A percentile compares a stretch with the other conserved stretches of the same genome.
phyloP scores from a whole-genome alignment of 2,797 vertebrate genomes.

The Apodemus agrarius region DNA sequence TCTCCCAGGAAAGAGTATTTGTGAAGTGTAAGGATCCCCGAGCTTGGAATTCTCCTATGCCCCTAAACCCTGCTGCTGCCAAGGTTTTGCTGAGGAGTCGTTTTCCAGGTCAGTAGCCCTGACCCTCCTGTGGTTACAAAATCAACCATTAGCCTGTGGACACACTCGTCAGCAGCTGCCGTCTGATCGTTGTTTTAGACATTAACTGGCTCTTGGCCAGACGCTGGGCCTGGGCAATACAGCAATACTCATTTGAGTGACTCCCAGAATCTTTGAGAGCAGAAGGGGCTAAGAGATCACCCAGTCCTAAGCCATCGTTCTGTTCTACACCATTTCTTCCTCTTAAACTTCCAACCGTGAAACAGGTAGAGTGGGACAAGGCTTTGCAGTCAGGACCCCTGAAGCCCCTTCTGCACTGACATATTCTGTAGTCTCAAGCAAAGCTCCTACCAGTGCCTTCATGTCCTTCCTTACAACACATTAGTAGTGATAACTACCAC shows the following conservation, averaged over 20 bases:
- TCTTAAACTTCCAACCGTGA: neutral
- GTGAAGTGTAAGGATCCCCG: neutral
- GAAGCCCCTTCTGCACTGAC: neutral
- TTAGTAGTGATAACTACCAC: neutral
- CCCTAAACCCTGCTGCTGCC: neutral
- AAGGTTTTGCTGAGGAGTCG: neutral
- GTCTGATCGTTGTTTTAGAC: neutral
- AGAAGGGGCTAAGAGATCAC: neutral
- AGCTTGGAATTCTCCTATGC: neutral
- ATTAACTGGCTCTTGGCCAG: constrained; percentile 20
- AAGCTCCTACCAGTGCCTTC: neutral
- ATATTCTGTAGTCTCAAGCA: neutral
- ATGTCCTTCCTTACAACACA: neutral
- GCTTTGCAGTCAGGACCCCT: neutral
- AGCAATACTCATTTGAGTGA: neutral
- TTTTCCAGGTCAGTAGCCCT: constrained; percentile 48
- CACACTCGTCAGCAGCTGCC: neutral
- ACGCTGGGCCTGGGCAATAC: neutral
- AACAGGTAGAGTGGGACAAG: neutral
- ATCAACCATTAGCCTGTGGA: neutral
- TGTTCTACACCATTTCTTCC: neutral
- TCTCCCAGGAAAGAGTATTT: neutral
- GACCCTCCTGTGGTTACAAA: neutral
- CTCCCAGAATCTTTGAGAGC: neutral
- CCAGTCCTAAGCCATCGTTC: neutral